Conservation (phyloP, 1,140 invertebrate species). For the Gyrodactylus salaris region DNA sequence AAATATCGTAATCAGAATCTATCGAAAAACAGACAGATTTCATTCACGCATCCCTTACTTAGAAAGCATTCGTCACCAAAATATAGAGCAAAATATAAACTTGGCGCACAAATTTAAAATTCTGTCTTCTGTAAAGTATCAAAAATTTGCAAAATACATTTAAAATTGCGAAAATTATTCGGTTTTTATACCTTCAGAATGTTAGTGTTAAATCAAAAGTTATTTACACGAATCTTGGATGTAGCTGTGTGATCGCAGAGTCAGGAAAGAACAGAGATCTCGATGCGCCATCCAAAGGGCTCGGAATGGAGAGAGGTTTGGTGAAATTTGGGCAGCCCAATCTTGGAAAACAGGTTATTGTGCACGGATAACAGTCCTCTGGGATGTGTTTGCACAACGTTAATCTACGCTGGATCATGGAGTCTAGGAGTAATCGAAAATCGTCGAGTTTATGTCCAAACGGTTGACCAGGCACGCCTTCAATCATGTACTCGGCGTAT, state of each 20-base stretch:
- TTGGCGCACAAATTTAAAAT: no score
- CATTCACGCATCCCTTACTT: no score
- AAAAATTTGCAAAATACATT: no score
- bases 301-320: slow-evolving; percentile 34
- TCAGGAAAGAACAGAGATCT: slow-evolving; percentile 72
- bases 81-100: no score
- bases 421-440: slow-evolving; percentile 28
- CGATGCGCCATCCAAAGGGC: slow-evolving; percentile 31
- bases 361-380: neutral
- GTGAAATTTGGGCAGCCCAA: slow-evolving; percentile 58
- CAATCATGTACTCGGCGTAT: slow-evolving; percentile 90
- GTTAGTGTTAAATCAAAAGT: no score
- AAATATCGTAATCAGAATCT: no score
- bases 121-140: no score
- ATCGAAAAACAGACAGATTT: no score
- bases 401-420: neutral
- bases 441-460: slow-evolving; percentile 43
- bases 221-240: slow-evolving; percentile 43
- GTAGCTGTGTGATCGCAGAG: slow-evolving; percentile 55
- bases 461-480: slow-evolving; percentile 88
- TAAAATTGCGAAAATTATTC: no score
- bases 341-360: slow-evolving; percentile 21
- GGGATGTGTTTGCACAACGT: neutral
- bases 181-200: no score
- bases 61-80: no score